Percentiles rank a stretch among this genome's conserved stretches.
Evolutionary conservation across 2,888 invertebrate genomes (phyloP).

Genomic region (Lasioglossum zephyrum): DNA sequence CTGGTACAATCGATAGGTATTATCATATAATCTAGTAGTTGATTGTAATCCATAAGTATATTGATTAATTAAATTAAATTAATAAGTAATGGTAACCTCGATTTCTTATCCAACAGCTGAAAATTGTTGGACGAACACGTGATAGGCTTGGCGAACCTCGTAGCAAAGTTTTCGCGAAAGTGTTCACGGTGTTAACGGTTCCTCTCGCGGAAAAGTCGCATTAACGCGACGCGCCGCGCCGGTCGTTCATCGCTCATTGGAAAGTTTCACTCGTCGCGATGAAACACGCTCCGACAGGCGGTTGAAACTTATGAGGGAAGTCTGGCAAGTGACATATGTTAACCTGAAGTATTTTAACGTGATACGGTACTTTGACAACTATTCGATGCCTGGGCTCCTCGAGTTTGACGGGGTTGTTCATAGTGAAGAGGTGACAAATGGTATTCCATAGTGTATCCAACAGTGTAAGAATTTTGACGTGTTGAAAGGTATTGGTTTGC

Average conservation of each 20-base stretch:
- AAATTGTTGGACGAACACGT: constrained; percentile 10
- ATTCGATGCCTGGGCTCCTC: neutral
- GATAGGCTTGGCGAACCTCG: neutral
- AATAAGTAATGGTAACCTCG: no score
- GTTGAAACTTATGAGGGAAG: constrained; percentile 22
- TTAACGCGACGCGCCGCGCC: neutral
- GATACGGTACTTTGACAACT: neutral
- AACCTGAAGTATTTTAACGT: neutral
- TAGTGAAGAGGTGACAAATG: neutral
- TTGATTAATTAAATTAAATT: no score
- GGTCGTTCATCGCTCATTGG: constrained; percentile 23
- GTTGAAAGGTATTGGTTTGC: no score
- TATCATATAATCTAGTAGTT: no score
- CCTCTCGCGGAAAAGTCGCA: constrained; percentile 50
- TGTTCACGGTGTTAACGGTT: constrained; percentile 34
- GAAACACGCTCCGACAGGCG: neutral
- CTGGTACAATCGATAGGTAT: no score
- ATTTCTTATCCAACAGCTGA: neutral
- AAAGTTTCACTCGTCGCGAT: constrained; percentile 51
- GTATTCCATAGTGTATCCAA: no score
- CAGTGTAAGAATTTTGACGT: no score
- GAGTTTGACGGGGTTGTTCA: neutral
- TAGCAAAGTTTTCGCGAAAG: constrained; percentile 51
- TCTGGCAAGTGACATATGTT: neutral
- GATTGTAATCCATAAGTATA: no score